Evolutionary conservation across 2,888 invertebrate genomes (phyloP), one percentile per base, ranked within the genome.

Genomic region (Cristatella mucedo): DNA sequence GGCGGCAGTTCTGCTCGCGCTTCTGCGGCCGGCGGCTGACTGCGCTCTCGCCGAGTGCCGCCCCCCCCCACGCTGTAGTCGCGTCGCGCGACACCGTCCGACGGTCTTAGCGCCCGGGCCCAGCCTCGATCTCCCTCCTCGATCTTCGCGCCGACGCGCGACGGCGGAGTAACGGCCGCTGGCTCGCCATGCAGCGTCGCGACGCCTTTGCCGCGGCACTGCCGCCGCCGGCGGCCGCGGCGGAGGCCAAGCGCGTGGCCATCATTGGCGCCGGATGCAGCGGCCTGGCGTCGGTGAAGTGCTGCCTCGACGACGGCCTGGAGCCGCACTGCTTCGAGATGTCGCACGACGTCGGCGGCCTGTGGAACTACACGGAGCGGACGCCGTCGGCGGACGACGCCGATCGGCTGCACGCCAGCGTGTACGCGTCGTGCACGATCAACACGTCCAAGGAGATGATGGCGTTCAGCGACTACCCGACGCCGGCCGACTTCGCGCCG

Each of bases 391-490:
- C 21, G 5, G 36, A 6, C 22, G 36, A 36, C 24, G n/a, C n/a
- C n/a, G n/a, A n/a, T n/a, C 22, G 22, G 26, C 36, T 36, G 5
- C 29, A 49, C 9, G 58, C 56, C 2, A 55, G 59, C 41, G 55
- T 61, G 11, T 59, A 57, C 45, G 53, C 51, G 29, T 52, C 49
- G 7, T 55, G 56, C 32, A 54, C 57, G 2, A 61, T 60, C 38
- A 63, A 63, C 45, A 62, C 60, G 1, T 59, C 61, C 44, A 62
- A 61, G 39, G 61, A 61, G 49, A 60, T 62, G 58, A 58, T 58
- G 57, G 53, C 59, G 4, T 62, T 55, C 47, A 58, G 59, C 41
- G 63, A 71, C 51, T 70, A 68, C 47, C 68, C 68, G 1, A 61
- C 65, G 1, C 67, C 68, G 1, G 49, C 53, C 24, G 50, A 67